phyloP scores from a whole-genome alignment of 2,797 vertebrate genomes.

The Fringilla coelebs region DNA sequence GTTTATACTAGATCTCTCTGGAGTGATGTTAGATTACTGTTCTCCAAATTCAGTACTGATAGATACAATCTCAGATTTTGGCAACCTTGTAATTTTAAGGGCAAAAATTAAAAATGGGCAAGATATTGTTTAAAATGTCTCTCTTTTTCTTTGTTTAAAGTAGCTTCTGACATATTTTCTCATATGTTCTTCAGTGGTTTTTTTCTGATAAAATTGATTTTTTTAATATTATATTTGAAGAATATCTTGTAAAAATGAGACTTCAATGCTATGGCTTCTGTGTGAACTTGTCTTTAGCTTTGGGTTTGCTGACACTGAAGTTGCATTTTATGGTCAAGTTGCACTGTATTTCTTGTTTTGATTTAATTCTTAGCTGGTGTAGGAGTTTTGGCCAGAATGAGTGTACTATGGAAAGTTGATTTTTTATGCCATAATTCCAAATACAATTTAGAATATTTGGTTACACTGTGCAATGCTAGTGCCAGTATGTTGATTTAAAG shows the following conservation, averaged over 20 bases:
- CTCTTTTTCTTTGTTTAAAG: background rate
- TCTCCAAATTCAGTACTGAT: background rate
- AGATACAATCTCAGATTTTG: background rate
- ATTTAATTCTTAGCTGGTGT: background rate
- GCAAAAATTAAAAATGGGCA: background rate
- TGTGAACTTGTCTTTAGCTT: background rate
- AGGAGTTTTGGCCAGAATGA: background rate
- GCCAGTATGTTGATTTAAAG: background rate
- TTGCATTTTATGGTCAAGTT: background rate
- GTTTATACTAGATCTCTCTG: background rate
- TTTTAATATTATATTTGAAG: background rate
- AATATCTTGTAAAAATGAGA: background rate
- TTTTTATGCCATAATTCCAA: background rate
- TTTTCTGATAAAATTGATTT: background rate
- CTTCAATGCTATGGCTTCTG: background rate
- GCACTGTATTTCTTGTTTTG: fast-evolving
- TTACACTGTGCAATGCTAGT: background rate
- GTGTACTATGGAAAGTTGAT: background rate
- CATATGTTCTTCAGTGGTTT: background rate
- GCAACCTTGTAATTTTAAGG: background rate
- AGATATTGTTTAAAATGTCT: background rate
- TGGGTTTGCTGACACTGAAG: background rate
- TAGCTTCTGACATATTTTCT: background rate
- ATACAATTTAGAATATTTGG: background rate
- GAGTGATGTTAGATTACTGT: background rate